A percentile compares a stretch with the other conserved stretches of the same genome.
phyloP scores from a whole-genome alignment of 2,113 vertebrate species.

The Gorsachius goisagi region DNA sequence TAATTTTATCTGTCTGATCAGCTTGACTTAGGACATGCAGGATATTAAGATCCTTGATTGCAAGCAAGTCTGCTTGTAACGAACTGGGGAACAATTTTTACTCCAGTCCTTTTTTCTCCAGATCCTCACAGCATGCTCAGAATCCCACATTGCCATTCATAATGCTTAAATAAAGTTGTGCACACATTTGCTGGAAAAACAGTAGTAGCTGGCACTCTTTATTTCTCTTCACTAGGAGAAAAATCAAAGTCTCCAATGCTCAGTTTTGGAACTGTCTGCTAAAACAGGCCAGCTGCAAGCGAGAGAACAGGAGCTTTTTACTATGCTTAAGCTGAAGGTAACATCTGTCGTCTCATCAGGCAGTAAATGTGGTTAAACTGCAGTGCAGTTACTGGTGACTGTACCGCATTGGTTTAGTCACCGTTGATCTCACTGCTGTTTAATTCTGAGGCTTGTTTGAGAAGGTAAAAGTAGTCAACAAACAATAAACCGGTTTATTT shows the following conservation, averaged over 20 bases:
- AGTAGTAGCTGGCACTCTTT: neutral
- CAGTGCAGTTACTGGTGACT: neutral
- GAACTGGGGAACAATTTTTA: neutral
- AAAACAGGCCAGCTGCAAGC: slow-evolving; percentile 85
- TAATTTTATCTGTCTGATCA: neutral
- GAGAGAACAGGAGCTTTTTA: slow-evolving; percentile 86
- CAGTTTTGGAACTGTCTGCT: slow-evolving; percentile 79
- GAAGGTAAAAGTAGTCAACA: neutral
- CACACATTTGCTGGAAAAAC: neutral
- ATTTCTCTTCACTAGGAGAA: slow-evolving; percentile 74
- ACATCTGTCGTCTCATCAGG: neutral
- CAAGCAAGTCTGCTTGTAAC: neutral
- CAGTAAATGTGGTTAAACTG: neutral
- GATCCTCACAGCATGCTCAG: neutral
- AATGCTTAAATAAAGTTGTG: neutral
- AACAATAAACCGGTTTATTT: neutral
- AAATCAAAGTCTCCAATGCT: slow-evolving; percentile 82
- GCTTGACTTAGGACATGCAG: neutral
- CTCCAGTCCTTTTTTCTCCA: neutral
- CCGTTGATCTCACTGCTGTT: neutral
- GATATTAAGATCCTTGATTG: neutral
- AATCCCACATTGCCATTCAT: neutral
- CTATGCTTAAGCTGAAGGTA: slow-evolving; percentile 89
- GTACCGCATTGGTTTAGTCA: neutral
- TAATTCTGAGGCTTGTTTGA: neutral